phyloP scores from a whole-genome alignment of 2,113 vertebrate genomes.

The Seriola dumerili region DNA sequence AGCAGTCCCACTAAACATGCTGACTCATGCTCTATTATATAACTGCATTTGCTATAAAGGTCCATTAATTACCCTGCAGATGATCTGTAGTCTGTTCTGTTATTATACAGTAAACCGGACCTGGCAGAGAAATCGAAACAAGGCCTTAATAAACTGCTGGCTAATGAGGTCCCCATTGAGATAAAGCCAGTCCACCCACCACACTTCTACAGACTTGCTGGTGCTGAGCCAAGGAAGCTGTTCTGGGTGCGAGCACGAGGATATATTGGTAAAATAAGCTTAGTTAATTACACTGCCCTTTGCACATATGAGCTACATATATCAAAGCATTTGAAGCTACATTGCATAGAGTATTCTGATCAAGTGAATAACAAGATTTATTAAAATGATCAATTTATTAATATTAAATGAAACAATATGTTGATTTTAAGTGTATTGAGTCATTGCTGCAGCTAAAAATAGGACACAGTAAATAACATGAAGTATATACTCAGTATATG shows the following conservation, averaged over 20 bases:
- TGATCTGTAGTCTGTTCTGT: constrained; percentile 13
- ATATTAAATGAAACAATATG: not conserved
- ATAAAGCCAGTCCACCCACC: constrained; percentile 90
- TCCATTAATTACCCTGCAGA: not conserved
- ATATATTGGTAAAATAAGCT: constrained; percentile 88
- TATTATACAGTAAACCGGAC: constrained; percentile 86
- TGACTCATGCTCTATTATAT: not conserved
- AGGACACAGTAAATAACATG: not conserved
- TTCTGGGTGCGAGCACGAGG: constrained; percentile 95
- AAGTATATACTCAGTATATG: not conserved
- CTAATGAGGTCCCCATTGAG: constrained; percentile 92
- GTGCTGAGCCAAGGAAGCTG: constrained; percentile 87
- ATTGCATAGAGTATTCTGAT: not conserved
- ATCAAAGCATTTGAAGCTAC: not conserved
- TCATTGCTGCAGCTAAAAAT: not conserved
- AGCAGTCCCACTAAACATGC: not conserved
- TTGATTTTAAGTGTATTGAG: not conserved
- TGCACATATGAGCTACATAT: not conserved
- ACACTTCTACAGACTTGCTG: constrained; percentile 60
- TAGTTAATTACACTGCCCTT: not conserved
- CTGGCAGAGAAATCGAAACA: constrained; percentile 85
- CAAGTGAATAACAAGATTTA: not conserved
- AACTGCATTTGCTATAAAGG: not conserved
- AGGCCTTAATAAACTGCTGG: constrained; percentile 88
- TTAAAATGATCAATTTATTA: too few relatives aligned